Conservation (phyloP, 2,113 vertebrate species). For the Myotis yumanensis region DNA sequence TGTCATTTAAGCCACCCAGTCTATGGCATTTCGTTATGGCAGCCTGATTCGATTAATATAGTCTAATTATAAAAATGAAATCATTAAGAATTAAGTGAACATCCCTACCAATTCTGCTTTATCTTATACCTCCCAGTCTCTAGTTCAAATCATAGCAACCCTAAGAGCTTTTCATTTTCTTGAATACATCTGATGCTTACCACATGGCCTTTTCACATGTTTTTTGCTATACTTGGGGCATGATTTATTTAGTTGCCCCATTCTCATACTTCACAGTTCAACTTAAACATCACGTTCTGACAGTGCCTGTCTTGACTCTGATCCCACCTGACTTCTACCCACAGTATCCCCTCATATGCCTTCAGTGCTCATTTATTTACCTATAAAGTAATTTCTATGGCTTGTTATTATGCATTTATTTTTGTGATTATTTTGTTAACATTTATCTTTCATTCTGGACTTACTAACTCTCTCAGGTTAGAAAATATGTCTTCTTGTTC, state of each 20-base stretch:
- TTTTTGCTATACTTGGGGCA: background rate
- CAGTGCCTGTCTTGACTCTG: background rate
- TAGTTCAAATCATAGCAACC: background rate
- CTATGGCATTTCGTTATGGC: background rate
- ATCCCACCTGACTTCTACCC: background rate
- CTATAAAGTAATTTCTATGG: background rate
- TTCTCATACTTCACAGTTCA: constrained; percentile 7
- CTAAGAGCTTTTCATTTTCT: background rate
- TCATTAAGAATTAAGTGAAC: background rate
- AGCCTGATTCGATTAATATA: background rate
- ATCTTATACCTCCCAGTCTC: background rate
- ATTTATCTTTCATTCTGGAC: background rate
- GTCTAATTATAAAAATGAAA: background rate
- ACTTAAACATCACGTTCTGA: background rate
- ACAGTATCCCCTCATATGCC: background rate
- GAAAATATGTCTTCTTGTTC: background rate
- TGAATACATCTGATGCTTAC: constrained; percentile 1
- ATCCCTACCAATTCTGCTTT: background rate
- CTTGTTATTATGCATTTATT: background rate
- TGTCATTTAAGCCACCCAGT: background rate
- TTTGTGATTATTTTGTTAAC: constrained; percentile 19
- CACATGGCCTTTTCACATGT: background rate
- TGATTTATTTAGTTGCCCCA: constrained; percentile 7
- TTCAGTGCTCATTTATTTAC: background rate
- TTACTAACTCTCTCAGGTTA: background rate